Evolutionary conservation across 2,888 invertebrate species (phyloP), one percentile per base, ranked within the genome.

Genomic region (Caenorhabditis parvicauda): DNA sequence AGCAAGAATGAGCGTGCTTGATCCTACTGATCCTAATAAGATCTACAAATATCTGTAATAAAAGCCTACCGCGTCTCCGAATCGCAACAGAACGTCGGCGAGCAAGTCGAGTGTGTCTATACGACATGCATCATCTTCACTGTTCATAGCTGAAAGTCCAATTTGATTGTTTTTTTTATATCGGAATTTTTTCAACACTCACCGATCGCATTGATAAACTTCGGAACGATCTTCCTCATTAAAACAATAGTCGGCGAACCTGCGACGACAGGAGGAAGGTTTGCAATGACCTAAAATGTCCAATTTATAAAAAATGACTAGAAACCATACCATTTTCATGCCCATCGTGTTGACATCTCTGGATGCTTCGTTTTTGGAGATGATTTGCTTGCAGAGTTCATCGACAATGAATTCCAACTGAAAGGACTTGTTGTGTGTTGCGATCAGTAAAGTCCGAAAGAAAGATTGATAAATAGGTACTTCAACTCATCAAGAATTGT

Each of bases 61-160:
- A 9, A 35, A 37, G 9, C 54, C 39, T 19, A 53, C 51, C 17
- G 43, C 22, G 14, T 51, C 52, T 64, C 96, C 96, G 86, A 95
- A 98, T 78, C 95, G 87, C 60, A 91, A 90, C 5, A 98, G 83
- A 64, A 98, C 83, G 83, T 96, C 96, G 3, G 92, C 90, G 35
- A 98, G 86, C 75, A 98, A 96, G 82, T 98, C 98, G 52, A 98
- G 84, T 43, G 95, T 93, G 84, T 98, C 98, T 22, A 98, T 84
- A 83, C 96, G 94, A 2, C 96, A 94, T 2, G 95, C 92, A 1
- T 95, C 92, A 85, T 96, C 96, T 85, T n/a, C n/a, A 17, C 9
- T 14, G 9, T 41, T 14, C n/a, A 19, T 14, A 7, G 9, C 21
- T 41, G 42, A 41, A 41, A n/a, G n/a, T n/a, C n/a, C n/a, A n/a